These are phyloP conservation scores for Ypsolopha sequella DNA, from an alignment of 2,888 invertebrate genomes.

Conservation along the genomic window DNA sequence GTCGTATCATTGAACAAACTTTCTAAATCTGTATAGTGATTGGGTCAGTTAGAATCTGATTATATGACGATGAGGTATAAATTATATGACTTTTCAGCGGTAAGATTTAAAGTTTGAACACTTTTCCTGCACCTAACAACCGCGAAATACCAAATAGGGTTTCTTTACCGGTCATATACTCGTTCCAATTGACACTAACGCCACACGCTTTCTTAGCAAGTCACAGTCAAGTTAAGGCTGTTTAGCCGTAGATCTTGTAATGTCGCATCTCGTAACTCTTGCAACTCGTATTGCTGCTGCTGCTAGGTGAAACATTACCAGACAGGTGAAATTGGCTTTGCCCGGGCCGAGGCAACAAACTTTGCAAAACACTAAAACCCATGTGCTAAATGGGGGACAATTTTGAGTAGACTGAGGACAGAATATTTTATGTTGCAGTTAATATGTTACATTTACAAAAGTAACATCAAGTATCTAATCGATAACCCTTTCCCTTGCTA, in stretches of 20 bases:
- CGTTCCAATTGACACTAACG: neutral
- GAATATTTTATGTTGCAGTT: no score
- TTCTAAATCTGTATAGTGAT: no score
- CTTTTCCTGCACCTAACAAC: constrained; percentile 2
- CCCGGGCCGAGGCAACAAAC: neutral
- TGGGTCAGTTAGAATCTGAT: no score
- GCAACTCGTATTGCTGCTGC: constrained; percentile 16
- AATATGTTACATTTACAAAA: no score
- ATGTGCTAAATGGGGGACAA: no score
- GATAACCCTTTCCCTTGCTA: no score
- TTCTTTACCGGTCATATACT: neutral
- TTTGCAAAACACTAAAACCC: no score
- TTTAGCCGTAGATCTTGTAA: constrained; percentile 23
- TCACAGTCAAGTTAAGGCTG: no score
- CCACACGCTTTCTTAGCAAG: constrained; percentile 1
- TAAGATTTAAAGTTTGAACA: neutral
- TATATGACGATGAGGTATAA: no score
- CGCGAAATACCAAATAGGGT: neutral
- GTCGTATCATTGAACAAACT: neutral
- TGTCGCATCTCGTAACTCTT: neutral
- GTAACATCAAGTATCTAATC: no score
- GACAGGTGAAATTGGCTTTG: neutral
- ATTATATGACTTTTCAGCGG: neutral
- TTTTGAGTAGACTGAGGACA: no score
- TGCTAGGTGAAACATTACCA: neutral